Evolutionary conservation across 2,113 vertebrate genomes (phyloP), one percentile per base, ranked within the genome.

Genomic region (Pelvicachromis taeniatus): DNA sequence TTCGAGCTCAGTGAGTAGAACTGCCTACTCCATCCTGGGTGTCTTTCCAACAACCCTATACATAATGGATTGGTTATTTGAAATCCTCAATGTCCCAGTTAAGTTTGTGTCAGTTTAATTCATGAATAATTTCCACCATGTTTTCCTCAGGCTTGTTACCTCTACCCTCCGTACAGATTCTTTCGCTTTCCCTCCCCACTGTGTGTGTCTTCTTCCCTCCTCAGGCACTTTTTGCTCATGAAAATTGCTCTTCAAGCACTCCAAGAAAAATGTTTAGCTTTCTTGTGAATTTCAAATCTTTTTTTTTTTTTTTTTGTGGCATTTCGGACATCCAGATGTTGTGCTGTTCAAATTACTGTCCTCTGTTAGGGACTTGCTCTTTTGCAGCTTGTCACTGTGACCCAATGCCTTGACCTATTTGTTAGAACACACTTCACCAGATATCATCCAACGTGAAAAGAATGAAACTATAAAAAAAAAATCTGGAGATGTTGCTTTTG

Each of bases 101-200:
- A 91, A 48, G 70, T 87, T 87, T 87, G 81, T 87, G 84, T 89
- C 82, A 77, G 82, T 91, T 92, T 85, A 89, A 89, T 81, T 91
- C 89, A 93, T 93, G 55, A 93, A 93, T 95, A 91, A 92, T 91
- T 93, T 81, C 85, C 82, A 42, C 17, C 42, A 65, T 91, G 86
- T 91, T 89, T 92, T 91, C 42, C 65, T 92, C 82, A 42, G 53
- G 84, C 78, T 85, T 78, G 75, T 85, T 75, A 85, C 56, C 7
- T 78, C 40, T n/a, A 33, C 58, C 75, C 16, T 82, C 85, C 70
- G 65, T 14, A 82, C 63, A 81, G 81, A 86, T 78, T 14, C 35
- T 35, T 8, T 79, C 14, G 10, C 23, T 56, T 48, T 48, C 14
- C 59, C 84, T 14, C 23, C 17, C 19, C 23, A 3, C 10, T 81